These are phyloP conservation scores for Gandaritis pyraliata DNA, from an alignment of 2,888 invertebrate genomes.

Conservation along the genomic window DNA sequence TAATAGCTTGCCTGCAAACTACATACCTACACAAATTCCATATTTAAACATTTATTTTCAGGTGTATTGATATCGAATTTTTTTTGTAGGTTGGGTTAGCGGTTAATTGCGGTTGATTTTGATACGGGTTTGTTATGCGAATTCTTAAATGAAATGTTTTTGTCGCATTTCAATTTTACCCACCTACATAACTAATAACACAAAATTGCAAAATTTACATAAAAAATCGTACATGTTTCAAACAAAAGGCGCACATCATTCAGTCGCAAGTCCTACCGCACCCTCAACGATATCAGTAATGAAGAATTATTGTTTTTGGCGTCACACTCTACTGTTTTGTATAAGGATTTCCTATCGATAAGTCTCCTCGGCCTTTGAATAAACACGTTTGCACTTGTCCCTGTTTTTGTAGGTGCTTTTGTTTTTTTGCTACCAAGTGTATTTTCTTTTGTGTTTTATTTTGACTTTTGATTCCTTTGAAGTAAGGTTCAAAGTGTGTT, in stretches of 20 bases:
- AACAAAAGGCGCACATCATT: constrained; percentile 45
- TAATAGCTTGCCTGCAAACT: no score
- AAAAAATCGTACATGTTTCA: constrained; percentile 6
- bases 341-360: constrained; percentile 77
- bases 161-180: no score
- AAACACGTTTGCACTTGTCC: constrained; percentile 76
- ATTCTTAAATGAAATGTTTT: no score
- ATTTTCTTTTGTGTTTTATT: constrained; percentile 34
- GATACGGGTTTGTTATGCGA: no score
- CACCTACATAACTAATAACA: no score
- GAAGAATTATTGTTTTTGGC: constrained; percentile 82
- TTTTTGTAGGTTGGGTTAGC: no score
- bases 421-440: constrained; percentile 50
- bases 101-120: no score
- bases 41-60: no score
- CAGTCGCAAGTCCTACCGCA: constrained; percentile 44
- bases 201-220: background rate
- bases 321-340: constrained; percentile 78
- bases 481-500: constrained; percentile 22
- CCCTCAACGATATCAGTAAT: constrained; percentile 67
- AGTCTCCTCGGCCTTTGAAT: constrained; percentile 68
- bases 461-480: constrained; percentile 22
- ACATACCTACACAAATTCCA: no score
- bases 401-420: constrained; percentile 58
- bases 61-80: no score